phyloP scores from a whole-genome alignment of 92 coral and sea anemone genomes.

The Zoanthus sociatus region DNA sequence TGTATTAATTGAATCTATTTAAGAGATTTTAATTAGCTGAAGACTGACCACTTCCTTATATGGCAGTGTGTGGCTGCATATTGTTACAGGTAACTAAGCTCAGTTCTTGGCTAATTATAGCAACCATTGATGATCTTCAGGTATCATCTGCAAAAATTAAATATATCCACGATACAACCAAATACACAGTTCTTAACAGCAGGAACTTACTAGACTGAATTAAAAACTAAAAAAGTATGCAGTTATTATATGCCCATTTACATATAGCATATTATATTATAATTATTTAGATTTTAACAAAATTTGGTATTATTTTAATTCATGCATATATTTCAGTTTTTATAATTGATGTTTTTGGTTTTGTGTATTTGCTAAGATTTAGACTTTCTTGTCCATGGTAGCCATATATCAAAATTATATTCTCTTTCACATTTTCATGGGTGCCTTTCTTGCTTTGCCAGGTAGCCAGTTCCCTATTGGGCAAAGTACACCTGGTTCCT shows the following conservation, averaged over 20 bases:
- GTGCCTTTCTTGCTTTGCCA: slow-evolving; percentile 12
- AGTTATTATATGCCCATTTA: neutral
- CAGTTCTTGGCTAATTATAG: neutral
- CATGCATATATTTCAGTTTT: slow-evolving; percentile 1
- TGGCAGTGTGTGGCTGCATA: neutral
- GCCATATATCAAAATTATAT: slow-evolving; percentile 1
- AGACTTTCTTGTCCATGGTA: neutral
- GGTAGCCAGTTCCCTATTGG: slow-evolving; percentile 1
- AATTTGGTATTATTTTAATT: neutral
- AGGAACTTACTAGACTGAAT: slow-evolving; percentile 1
- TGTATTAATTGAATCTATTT: neutral
- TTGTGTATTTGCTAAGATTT: slow-evolving; percentile 7
- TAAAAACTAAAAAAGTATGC: slow-evolving; percentile 1
- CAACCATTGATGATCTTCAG: neutral
- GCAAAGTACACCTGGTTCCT: neutral
- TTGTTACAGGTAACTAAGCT: neutral
- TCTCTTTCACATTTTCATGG: slow-evolving; percentile 10
- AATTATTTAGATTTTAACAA: neutral
- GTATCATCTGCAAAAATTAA: neutral
- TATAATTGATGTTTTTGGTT: slow-evolving; percentile 4
- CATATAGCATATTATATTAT: neutral
- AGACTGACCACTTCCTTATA: slow-evolving; percentile 3
- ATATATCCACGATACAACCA: neutral
- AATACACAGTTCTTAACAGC: neutral
- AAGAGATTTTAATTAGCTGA: slow-evolving; percentile 1